phyloP scores from a whole-genome alignment of 2,113 vertebrate genomes.

The Phainopepla nitens region DNA sequence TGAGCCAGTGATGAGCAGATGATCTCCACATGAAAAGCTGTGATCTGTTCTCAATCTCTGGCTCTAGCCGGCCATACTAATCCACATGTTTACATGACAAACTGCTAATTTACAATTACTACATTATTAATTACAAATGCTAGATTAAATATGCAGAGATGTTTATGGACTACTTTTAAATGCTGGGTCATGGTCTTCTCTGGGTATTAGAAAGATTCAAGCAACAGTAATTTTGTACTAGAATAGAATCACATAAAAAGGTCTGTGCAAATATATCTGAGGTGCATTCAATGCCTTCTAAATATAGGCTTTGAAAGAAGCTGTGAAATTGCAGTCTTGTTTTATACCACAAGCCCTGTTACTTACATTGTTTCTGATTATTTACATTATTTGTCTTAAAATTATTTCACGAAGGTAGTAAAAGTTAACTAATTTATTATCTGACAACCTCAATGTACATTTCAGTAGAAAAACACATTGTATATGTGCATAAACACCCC shows the following conservation, averaged over 20 bases:
- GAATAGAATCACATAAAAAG: background rate
- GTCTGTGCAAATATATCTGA: background rate
- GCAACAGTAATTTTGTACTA: background rate
- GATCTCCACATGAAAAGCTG: background rate
- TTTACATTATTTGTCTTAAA: constrained; percentile 10
- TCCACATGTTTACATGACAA: background rate
- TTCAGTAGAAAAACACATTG: background rate
- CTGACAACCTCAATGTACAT: background rate
- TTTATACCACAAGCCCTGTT: background rate
- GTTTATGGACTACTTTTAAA: background rate
- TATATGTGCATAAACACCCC: background rate
- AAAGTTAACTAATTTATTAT: background rate
- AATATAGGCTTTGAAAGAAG: background rate
- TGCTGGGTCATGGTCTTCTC: background rate
- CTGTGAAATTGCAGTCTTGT: background rate
- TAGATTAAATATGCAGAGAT: background rate
- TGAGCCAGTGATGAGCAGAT: background rate
- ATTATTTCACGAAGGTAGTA: background rate
- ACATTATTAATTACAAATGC: background rate
- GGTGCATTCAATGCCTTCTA: background rate
- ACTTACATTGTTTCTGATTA: background rate
- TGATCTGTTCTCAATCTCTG: background rate
- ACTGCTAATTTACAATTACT: background rate
- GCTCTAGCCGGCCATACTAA: background rate
- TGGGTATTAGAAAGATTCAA: background rate